Evolutionary conservation across 2,888 invertebrate genomes (phyloP), one percentile per base, ranked within the genome.

Genomic region (Limenitis camilla): DNA sequence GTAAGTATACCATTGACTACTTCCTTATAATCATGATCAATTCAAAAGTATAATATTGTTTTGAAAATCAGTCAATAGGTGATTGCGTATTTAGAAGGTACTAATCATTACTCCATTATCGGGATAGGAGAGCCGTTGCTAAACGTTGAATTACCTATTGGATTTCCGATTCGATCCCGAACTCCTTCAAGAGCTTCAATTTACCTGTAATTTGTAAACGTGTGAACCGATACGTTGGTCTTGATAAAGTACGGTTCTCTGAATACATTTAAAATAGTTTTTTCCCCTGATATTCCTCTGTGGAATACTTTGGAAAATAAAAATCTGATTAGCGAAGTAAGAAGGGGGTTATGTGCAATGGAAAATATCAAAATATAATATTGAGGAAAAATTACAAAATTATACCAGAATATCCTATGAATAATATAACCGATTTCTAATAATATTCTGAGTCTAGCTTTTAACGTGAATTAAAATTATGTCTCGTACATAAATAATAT

Each of bases 1-100:
- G 3, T 19, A 19, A 19, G 2, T 19, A 19, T 19, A 19, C 1
- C 19, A 19, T 19, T 19, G 19, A 19, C 19, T 19, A 19, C 19
- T 19, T 19, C 19, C 19, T 19, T 19, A 1, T 19, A 19, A 19
- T 2, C 19, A 19, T 19, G 19, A 19, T 19, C 19, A 19, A 19
- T 19, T 10, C 10, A 8, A 39, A n/a, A 39, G 5, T 39, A 3
- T n/a, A 8, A 27, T 40, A 27, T n/a, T 33, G 19, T 6, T 28
- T 19, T 19, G 42, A 33, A 59, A 60, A 63, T 62, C 49, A 58
- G 60, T 61, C 61, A 67, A 65, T 65, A 59, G 58, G 54, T 47
- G 43, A 52, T 47, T 35, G 52, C 45, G 27, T 35, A 45, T 50
- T 50, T 51, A 19, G 52, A 39, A 49, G 49, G 39, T 51, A 43